Base-by-base conservation (phyloP, 2,797 vertebrate genomes). In the Melanotaenia maccullochi region DNA sequence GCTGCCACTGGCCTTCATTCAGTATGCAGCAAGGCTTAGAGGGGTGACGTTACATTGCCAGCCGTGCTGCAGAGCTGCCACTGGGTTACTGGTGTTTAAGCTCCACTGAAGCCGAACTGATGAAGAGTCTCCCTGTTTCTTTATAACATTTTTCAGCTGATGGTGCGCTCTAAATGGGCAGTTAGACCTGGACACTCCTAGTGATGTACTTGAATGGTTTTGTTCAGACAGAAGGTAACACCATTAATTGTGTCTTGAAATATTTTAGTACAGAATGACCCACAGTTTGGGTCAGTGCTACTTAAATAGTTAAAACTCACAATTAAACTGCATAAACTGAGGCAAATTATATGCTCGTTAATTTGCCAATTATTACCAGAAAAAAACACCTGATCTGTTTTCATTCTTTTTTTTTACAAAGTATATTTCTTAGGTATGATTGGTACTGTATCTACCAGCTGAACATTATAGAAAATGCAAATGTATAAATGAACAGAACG, bases 41-140 rank as follows among this genome's bases (percentile, higher is more conserved):
- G 76, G 13, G 47, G 56, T 56, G 59, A 78, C 51, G 78, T 78
- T 64, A 77, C 67, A 79, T 65, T 25, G 71, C 73, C 60, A 68
- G 59, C 38, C 4, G 30, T 18, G 30, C 71, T 60, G 70, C 74
- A 75, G 59, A 62, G 59, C 13, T 16, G 65, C 76, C 57, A 71
- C 57, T 36, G 51, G 61, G 56, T 57, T 66, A 76, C 68, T 65
- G 60, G 59, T 67, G 75, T 78, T 87, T 77, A 20, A 73, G 76
- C 67, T 83, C 62, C 75, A 59, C 60, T 78, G 82, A 84, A 87
- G 90, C 89, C 60, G 80, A 90, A 88, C 82, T 84, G 74, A 90
- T 90, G 84, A 89, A 79, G 81, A 89, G 42, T 86, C 68, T 70
- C 47, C 24, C 70, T 69, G 62, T 76, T 55, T 81, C 75, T 47